A percentile compares a stretch with the other conserved stretches of the same genome.
Evolutionary conservation across 2,888 invertebrate genomes (phyloP).

Genomic region (Tenthredo notha): DNA sequence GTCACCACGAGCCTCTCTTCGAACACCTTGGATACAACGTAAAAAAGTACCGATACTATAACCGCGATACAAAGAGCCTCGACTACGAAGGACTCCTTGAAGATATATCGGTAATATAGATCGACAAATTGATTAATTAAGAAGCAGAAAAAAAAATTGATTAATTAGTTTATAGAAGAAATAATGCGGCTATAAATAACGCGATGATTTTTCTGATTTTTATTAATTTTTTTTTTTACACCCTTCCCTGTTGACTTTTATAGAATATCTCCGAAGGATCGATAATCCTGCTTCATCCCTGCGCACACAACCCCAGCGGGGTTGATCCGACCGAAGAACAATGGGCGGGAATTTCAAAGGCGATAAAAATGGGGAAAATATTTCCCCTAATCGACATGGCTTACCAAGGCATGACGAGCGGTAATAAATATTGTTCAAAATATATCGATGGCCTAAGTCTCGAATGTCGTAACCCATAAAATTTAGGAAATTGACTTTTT

Average conservation of each 20-base stretch:
- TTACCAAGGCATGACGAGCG: conserved; percentile 83
- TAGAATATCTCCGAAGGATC: conserved; percentile 83
- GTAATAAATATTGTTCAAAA: conserved; percentile 58
- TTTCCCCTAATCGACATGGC: conserved; percentile 86
- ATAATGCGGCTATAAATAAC: not conserved
- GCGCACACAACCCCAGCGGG: conserved; percentile 86
- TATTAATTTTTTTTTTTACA: no score
- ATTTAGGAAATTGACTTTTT: no score
- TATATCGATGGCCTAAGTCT: no score
- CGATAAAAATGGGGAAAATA: conserved; percentile 80
- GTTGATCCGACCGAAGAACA: conserved; percentile 82
- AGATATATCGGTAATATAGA: conserved; percentile 77
- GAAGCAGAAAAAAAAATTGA: not conserved
- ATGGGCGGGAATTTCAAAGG: conserved; percentile 83
- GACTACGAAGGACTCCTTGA: conserved; percentile 84
- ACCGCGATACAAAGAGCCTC: conserved; percentile 83
- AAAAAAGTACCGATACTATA: conserved; percentile 84
- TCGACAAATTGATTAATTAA: not conserved
- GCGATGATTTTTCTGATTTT: not conserved
- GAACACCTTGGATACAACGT: conserved; percentile 82
- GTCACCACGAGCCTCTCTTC: conserved; percentile 85
- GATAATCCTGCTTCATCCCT: conserved; percentile 83
- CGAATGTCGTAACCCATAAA: no score
- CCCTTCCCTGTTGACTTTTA: conserved; percentile 68
- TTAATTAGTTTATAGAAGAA: not conserved